A percentile compares a stretch with the other conserved stretches of the same genome.
These are phyloP conservation scores for Semicossyphus pulcher DNA, from an alignment of 2,113 vertebrate species.

Conservation along the genomic window DNA sequence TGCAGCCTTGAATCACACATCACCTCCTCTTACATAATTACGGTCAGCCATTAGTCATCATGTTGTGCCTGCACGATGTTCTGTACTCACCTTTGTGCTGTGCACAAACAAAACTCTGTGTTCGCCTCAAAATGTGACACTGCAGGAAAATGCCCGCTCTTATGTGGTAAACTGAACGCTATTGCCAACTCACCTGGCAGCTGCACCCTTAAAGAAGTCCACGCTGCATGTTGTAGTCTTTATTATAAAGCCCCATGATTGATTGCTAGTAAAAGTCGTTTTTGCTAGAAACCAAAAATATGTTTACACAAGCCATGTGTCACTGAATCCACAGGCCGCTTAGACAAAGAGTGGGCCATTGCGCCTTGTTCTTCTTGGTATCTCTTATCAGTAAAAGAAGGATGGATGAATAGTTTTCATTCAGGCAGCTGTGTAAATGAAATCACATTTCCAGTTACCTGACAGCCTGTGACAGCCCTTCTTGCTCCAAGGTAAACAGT, in stretches of 20 bases:
- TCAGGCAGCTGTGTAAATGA: no score
- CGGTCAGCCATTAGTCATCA: not conserved
- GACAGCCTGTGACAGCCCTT: no score
- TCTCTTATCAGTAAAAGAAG: not conserved
- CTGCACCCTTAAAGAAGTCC: no score
- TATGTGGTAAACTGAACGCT: no score
- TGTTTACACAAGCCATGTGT: not conserved
- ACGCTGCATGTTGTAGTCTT: no score
- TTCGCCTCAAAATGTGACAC: not conserved
- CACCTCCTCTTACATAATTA: not conserved
- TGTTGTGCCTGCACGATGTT: not conserved
- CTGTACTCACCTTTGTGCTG: not conserved
- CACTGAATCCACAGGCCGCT: not conserved
- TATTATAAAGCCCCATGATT: not conserved
- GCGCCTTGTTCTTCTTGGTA: not conserved
- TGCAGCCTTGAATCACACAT: not conserved
- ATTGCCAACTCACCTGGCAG: not conserved
- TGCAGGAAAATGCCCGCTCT: slow-evolving; percentile 8
- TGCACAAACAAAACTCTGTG: slow-evolving; percentile 6
- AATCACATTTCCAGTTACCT: no score
- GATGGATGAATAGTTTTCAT: no score
- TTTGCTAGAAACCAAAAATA: not conserved
- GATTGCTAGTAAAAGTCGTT: not conserved
- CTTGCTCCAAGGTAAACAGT: no score
- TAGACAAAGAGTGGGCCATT: not conserved